These are phyloP conservation scores for Neelides folsomi DNA, from an alignment of 2,888 invertebrate genomes.

Conservation along the genomic window DNA sequence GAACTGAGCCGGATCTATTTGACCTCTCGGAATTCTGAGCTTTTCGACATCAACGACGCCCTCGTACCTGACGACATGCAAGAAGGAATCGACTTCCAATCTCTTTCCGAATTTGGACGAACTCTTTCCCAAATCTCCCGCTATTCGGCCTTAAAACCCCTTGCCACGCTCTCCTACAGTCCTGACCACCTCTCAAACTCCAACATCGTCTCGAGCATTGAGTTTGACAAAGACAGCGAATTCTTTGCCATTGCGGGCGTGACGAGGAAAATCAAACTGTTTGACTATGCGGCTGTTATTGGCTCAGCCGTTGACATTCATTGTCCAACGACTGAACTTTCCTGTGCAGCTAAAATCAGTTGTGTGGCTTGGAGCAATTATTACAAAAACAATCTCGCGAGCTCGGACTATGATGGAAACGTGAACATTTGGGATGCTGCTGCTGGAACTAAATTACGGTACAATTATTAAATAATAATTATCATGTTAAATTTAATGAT, in stretches of 20 bases:
- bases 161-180: slow-evolving; percentile 79
- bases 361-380: slow-evolving; percentile 90
- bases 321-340: slow-evolving; percentile 82
- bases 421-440: slow-evolving; percentile 85
- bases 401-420: slow-evolving; percentile 87
- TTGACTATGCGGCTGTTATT: slow-evolving; percentile 73
- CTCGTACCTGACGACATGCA: slow-evolving; percentile 31
- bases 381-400: slow-evolving; percentile 72
- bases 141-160: slow-evolving; percentile 59
- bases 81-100: slow-evolving; percentile 36
- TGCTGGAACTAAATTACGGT: slow-evolving; percentile 52
- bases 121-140: slow-evolving; percentile 74
- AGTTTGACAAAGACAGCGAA: slow-evolving; percentile 91
- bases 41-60: slow-evolving; percentile 46
- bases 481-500: slow-evolving; percentile 7
- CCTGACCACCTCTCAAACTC: slow-evolving; percentile 76
- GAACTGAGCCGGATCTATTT: slow-evolving; percentile 81
- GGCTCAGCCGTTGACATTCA: slow-evolving; percentile 78
- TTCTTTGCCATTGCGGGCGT: slow-evolving; percentile 92
- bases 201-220: slow-evolving; percentile 78
- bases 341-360: slow-evolving; percentile 81
- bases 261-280: slow-evolving; percentile 84
- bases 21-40: slow-evolving; percentile 56
- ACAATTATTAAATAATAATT: slow-evolving; percentile 2
- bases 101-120: slow-evolving; percentile 64